Evolutionary conservation across 1,140 invertebrate species (phyloP).

Genomic region (Orchesella cincta): DNA sequence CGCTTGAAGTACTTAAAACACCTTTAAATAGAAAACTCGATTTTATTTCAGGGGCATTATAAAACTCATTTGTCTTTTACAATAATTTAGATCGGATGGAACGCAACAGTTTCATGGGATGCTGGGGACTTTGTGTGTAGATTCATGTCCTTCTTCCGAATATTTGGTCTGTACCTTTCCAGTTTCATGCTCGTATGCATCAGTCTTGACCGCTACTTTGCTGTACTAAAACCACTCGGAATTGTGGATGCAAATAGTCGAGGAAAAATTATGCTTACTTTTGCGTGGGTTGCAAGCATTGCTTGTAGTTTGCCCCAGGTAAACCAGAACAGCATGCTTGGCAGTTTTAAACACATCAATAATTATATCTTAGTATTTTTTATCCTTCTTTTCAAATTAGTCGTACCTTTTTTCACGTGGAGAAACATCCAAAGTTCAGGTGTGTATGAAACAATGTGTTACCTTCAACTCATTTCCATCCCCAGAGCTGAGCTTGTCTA

Average conservation of each 20-base stretch:
- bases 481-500: slow-evolving; percentile 71
- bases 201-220: slow-evolving; percentile 81
- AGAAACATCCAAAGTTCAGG: slow-evolving; percentile 70
- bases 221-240: slow-evolving; percentile 76
- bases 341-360: no score
- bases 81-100: slow-evolving; percentile 56
- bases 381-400: no score
- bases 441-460: slow-evolving; percentile 82
- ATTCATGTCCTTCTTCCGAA: slow-evolving; percentile 79
- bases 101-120: slow-evolving; percentile 53
- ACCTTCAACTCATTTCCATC: slow-evolving; percentile 72
- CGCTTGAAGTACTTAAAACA: no score
- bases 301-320: slow-evolving; percentile 85
- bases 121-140: slow-evolving; percentile 61
- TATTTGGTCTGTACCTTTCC: slow-evolving; percentile 82
- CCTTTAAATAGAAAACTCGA: no score
- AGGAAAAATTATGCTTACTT: slow-evolving; percentile 71
- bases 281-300: slow-evolving; percentile 74
- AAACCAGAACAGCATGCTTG: no score
- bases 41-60: no score
- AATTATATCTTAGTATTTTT: no score
- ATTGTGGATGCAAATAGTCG: slow-evolving; percentile 68
- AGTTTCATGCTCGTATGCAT: slow-evolving; percentile 85
- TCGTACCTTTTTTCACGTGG: slow-evolving; percentile 77
- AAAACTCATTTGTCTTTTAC: no score